phyloP scores from a whole-genome alignment of 2,797 vertebrate species.

The Sebastes diploproa region DNA sequence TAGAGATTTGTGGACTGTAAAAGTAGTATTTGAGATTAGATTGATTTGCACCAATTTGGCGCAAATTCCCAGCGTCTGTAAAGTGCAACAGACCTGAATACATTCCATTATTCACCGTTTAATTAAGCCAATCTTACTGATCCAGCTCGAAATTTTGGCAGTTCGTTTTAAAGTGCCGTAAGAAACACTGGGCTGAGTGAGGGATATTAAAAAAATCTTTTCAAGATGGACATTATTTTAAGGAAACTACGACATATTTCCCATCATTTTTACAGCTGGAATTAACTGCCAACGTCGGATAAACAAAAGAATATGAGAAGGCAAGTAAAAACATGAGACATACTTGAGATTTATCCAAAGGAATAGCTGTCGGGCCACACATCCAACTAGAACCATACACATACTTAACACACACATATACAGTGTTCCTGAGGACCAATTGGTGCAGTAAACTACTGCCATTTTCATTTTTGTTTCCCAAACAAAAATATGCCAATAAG shows the following conservation, averaged over 20 bases:
- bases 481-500: conserved; percentile 73
- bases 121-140: conserved; percentile 47
- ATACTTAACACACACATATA: conserved; percentile 67
- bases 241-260: conserved; percentile 46
- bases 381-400: conserved; percentile 63
- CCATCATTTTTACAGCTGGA: conserved; percentile 52
- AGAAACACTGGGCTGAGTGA: conserved; percentile 62
- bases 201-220: conserved; percentile 42
- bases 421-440: conserved; percentile 82
- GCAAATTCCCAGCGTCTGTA: conserved; percentile 37
- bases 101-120: conserved; percentile 41
- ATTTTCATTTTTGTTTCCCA: conserved; percentile 75
- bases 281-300: conserved; percentile 53
- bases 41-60: conserved; percentile 41
- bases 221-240: conserved; percentile 41
- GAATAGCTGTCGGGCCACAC: conserved; percentile 63
- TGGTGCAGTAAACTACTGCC: conserved; percentile 76
- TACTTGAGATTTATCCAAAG: conserved; percentile 60
- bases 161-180: conserved; percentile 78
- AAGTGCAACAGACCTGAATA: conserved; percentile 56
- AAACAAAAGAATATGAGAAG: conserved; percentile 39
- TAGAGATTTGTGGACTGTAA: conserved; percentile 1
- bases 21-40: conserved; percentile 14
- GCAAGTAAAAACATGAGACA: conserved; percentile 58
- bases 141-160: conserved; percentile 69